phyloP scores from a whole-genome alignment of 2,113 vertebrate genomes.

The Hippocampus zosterae region DNA sequence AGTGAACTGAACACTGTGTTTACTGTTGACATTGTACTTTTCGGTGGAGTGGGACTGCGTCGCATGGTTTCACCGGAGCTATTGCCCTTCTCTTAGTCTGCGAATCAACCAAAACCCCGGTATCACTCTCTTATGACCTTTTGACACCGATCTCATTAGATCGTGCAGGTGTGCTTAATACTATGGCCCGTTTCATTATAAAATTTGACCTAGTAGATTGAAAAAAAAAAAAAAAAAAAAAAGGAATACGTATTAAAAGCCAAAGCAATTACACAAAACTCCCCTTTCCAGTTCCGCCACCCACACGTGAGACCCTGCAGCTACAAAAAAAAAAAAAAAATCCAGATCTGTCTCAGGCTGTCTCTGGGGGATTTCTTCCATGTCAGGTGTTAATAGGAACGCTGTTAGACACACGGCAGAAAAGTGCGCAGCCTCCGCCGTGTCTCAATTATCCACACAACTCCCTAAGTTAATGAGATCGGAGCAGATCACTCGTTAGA shows the following conservation, averaged over 20 bases:
- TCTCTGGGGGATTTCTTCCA: constrained; percentile 53
- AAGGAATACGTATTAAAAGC: background rate
- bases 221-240: background rate
- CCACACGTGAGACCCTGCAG: constrained; percentile 5
- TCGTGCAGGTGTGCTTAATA: background rate
- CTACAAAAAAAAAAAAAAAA: constrained; percentile 23
- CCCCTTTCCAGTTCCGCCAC: background rate
- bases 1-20: background rate
- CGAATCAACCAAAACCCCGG: background rate
- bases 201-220: background rate
- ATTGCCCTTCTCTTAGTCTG: background rate
- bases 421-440: constrained; percentile 50
- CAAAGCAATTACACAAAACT: constrained; percentile 1
- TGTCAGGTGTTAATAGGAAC: constrained; percentile 67
- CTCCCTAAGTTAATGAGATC: constrained; percentile 67
- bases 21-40: background rate
- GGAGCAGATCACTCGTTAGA: constrained; percentile 60
- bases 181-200: background rate
- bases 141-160: background rate
- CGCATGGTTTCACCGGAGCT: background rate
- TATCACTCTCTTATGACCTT: background rate
- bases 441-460: constrained; percentile 64
- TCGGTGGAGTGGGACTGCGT: background rate
- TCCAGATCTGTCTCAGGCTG: constrained; percentile 56
- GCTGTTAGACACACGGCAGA: constrained; percentile 52